Evolutionary conservation across 2,888 invertebrate genomes (phyloP).

Genomic region (Cyclophora albipunctata): DNA sequence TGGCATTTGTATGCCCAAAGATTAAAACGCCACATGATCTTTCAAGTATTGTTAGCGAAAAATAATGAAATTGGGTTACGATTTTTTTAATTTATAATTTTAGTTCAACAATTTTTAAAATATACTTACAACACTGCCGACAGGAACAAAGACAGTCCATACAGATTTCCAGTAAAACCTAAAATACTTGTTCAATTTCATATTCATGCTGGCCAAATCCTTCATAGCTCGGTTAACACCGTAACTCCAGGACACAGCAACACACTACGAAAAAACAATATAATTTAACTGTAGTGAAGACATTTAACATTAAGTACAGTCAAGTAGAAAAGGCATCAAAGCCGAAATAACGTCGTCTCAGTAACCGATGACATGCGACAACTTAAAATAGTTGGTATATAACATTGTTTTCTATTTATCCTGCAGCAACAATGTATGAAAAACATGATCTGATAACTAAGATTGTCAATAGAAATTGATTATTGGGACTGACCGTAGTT

Average conservation of each 20-base stretch:
- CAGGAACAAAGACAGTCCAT: constrained; percentile 83
- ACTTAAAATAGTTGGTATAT: no score
- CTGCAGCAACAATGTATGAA: no score
- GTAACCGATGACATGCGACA: no score
- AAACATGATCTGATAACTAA: no score
- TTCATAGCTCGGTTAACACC: constrained; percentile 77
- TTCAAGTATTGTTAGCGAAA: background rate
- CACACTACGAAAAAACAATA: constrained; percentile 45
- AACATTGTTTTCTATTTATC: no score
- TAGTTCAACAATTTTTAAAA: no score
- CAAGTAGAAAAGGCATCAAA: no score
- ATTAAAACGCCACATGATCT: background rate
- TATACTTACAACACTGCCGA: constrained; percentile 80
- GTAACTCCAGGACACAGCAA: constrained; percentile 80
- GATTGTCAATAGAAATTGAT: no score
- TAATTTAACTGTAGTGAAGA: background rate
- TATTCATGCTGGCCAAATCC: constrained; percentile 77
- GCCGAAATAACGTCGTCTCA: no score
- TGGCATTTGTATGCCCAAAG: no score
- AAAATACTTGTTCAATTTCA: constrained; percentile 77
- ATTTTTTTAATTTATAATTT: background rate
- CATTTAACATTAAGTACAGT: no score
- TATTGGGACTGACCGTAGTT: no score
- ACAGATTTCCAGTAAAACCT: constrained; percentile 81
- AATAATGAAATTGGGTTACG: background rate